Base-by-base conservation (phyloP, 1,140 invertebrate genomes). In the Drosophila miranda region DNA sequence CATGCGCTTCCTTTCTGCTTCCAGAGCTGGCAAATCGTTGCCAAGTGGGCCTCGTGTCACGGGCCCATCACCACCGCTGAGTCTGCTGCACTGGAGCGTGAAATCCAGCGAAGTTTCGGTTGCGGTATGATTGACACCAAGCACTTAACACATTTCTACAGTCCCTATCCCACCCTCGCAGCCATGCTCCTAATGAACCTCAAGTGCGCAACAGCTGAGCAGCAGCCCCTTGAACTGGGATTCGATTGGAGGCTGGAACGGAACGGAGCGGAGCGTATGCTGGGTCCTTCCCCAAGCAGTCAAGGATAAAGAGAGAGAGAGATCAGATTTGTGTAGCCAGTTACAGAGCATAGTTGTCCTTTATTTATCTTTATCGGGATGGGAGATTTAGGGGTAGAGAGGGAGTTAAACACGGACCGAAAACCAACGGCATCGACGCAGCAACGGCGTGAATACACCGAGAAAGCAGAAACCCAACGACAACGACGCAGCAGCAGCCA, bases 141-240 rank as follows among this genome's bases (percentile, higher is more conserved):
- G 77, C 81, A 86, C 81, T 86, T 86, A 86, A 87, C 82, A 84
- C 81, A 63, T 81, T 77, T 63, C 50, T 44, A 23, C 55, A 43
- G 16, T 30, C 14, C 23, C 23, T 19, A 38, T 28, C 38, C 19
- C 49, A 49, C 42, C 8, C 8, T 8, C 8, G 8, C 30, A 30
- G 30, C 2, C 55, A 13, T 59, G 58, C 49, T 34, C 60, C 67
- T 57, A 87, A 82, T 77, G 81, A 87, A 75, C 74, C 81, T 49
- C 82, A 87, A 81, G 81, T 75, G 78, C 73, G 82, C 82, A 86
- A 86, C 81, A 84, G 81, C 61, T 86, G 77, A 80, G 76, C 45
- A 28, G 28, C 14, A 43, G 43, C 16, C 46, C 61, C 71, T 58
- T 56, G 46, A 80, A 53, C 60, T 26, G 23, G 23, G 23, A 26